Conservation (phyloP, 2,888 invertebrate species). For the Netelia melanura region DNA sequence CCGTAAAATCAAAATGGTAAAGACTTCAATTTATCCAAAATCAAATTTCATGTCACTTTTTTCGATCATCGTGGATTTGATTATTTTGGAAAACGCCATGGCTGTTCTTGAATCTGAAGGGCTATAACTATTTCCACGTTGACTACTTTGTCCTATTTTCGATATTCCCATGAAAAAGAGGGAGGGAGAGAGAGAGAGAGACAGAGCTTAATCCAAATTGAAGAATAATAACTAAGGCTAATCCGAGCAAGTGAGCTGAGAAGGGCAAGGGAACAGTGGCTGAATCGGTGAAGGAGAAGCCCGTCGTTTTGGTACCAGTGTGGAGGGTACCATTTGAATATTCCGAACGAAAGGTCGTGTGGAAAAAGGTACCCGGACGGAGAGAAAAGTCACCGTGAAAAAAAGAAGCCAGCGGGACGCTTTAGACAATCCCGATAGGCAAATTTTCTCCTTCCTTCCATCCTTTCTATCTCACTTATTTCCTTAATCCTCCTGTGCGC, state of each 20-base stretch:
- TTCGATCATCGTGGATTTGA: not conserved
- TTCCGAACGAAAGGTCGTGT: conserved; percentile 70
- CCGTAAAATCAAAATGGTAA: not conserved
- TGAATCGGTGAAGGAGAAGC: conserved; percentile 27
- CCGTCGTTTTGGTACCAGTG: conserved; percentile 36
- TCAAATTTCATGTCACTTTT: too few species aligned
- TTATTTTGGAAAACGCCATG: conserved; percentile 26
- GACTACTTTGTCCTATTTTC: conserved; percentile 42
- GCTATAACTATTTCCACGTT: conserved; percentile 31
- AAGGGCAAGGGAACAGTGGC: conserved; percentile 20
- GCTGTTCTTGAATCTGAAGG: conserved; percentile 4
- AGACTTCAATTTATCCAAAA: too few species aligned
- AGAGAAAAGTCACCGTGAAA: conserved; percentile 57
- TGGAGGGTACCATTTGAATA: conserved; percentile 71
- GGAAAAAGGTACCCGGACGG: conserved; percentile 51
- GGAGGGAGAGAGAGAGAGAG: too few species aligned
- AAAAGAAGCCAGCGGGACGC: conserved; percentile 48
- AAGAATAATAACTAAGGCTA: conserved; percentile 73
- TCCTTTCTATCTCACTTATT: conserved; percentile 42
- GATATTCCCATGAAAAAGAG: conserved; percentile 61
- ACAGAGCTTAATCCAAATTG: conserved; percentile 72
- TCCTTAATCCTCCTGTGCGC: conserved; percentile 62
- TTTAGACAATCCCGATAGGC: conserved; percentile 62
- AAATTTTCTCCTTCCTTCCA: conserved; percentile 49
- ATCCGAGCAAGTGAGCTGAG: conserved; percentile 65